Evolutionary conservation across 2,113 vertebrate species (phyloP).

Genomic region (Enhydra lutris): DNA sequence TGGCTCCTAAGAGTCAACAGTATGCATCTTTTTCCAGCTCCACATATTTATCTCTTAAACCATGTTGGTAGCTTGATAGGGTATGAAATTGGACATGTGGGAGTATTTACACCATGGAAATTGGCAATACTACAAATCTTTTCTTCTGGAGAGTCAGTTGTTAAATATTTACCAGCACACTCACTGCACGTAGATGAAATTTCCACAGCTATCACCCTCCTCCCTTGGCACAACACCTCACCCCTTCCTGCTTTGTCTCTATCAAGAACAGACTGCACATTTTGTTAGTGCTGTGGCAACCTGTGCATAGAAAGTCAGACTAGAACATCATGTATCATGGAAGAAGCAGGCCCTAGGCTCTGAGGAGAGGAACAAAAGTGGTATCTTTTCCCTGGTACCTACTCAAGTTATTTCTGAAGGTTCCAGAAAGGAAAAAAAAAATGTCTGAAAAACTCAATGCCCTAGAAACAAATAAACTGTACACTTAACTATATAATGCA

Average conservation of each 20-base stretch:
- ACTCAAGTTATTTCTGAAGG: not conserved
- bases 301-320: not conserved
- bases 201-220: not conserved
- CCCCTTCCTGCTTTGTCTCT: not conserved
- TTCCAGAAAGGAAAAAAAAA: not conserved
- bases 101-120: slow-evolving; percentile 1
- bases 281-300: not conserved
- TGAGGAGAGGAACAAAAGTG: not conserved
- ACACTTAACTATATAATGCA: not conserved
- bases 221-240: not conserved
- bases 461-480: not conserved
- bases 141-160: not conserved
- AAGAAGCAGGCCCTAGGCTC: not conserved
- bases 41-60: not conserved
- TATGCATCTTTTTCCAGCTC: not conserved
- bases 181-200: not conserved
- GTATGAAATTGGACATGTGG: not conserved
- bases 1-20: not conserved
- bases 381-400: not conserved
- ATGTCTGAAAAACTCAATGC: not conserved
- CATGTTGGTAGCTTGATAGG: not conserved
- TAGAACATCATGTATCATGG: not conserved
- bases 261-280: not conserved
- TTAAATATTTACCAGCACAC: not conserved
- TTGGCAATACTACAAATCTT: not conserved